Percentiles rank a stretch among this genome's conserved stretches.
Conservation (phyloP, 2,113 vertebrate species). For the Paralichthys olivaceus region DNA sequence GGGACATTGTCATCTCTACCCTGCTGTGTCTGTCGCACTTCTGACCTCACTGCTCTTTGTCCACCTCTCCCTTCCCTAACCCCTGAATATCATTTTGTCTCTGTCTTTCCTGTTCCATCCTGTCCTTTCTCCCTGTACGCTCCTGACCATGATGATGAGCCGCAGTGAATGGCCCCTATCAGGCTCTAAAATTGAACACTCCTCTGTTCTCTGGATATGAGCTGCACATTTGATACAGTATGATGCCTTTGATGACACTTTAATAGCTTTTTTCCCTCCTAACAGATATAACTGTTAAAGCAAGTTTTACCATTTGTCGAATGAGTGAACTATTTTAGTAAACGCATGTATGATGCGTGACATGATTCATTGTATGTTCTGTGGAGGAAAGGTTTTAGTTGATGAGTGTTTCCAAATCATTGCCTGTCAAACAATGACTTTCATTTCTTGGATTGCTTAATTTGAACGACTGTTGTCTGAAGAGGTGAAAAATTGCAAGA, state of each 20-base stretch:
- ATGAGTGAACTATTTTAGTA: not conserved
- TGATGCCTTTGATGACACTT: conserved; percentile 20
- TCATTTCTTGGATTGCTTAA: not conserved
- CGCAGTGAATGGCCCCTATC: conserved; percentile 11
- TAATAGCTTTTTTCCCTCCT: conserved; percentile 5
- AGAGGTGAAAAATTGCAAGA: not conserved
- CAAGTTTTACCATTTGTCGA: not conserved
- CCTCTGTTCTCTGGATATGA: conserved; percentile 31
- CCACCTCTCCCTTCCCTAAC: conserved; percentile 16
- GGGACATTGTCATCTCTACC: conserved; percentile 35
- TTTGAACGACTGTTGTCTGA: not conserved
- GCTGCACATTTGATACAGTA: conserved; percentile 17
- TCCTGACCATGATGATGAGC: conserved; percentile 22
- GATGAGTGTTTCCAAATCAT: not conserved
- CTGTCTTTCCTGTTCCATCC: conserved; percentile 23
- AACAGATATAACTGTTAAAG: conserved; percentile 13
- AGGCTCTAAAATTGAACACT: conserved; percentile 31
- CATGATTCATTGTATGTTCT: not conserved
- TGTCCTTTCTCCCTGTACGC: conserved; percentile 31
- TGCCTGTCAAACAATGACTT: no score
- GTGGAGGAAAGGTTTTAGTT: not conserved
- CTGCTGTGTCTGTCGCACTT: conserved; percentile 31
- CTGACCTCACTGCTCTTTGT: conserved; percentile 47
- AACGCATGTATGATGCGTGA: no score
- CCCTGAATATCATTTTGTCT: conserved; percentile 13